Conservation (phyloP, 2,113 vertebrate species). For the Coracopsis vasa region DNA sequence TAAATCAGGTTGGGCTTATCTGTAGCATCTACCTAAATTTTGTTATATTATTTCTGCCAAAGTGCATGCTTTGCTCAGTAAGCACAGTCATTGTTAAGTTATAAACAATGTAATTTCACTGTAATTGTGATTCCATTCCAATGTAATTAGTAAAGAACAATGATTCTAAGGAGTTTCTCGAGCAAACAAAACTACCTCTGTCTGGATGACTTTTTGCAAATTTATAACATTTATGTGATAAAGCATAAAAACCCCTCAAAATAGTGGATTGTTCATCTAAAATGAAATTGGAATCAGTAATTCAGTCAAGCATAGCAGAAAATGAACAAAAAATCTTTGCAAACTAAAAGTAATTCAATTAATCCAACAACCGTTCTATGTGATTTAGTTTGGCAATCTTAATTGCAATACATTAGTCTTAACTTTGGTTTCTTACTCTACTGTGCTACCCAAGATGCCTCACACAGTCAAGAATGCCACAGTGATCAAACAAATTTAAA, state of each 20-base stretch:
- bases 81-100: accelerated
- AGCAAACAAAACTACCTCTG: background rate
- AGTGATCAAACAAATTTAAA: conserved; percentile 67
- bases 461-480: background rate
- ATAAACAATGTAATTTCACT: background rate
- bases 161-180: background rate
- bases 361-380: background rate
- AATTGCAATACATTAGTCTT: background rate
- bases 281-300: background rate
- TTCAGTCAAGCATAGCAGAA: background rate
- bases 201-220: background rate
- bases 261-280: background rate
- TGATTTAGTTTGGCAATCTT: background rate
- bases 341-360: background rate
- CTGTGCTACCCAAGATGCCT: conserved; percentile 19
- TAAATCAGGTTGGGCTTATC: background rate
- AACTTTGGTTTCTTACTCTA: conserved; percentile 14
- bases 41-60: background rate
- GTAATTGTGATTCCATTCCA: background rate
- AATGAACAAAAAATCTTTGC: background rate
- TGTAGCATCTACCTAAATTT: background rate
- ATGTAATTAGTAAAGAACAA: background rate
- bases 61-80: background rate
- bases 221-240: background rate
- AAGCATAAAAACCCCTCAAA: background rate